Conservation (phyloP, 2,888 invertebrate species). For the Drepana falcataria region DNA sequence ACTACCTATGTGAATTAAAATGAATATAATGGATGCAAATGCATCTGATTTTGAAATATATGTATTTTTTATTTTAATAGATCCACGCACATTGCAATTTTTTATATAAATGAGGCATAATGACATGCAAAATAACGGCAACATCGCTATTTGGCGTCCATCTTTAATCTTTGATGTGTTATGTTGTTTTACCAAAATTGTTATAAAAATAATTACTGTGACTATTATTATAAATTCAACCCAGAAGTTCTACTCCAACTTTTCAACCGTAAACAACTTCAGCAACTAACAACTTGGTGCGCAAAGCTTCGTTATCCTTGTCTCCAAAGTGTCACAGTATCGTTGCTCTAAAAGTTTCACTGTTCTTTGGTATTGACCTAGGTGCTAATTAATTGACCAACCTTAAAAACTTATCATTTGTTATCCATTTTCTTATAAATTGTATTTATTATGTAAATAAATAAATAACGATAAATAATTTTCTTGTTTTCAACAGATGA, state of each 20-base stretch:
- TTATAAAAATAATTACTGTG: conserved; percentile 38
- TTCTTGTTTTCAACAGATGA: conserved; percentile 62
- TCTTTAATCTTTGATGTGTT: conserved; percentile 76
- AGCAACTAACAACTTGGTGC: conserved; percentile 31
- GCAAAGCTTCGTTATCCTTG: conserved; percentile 32
- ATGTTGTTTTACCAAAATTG: conserved; percentile 66
- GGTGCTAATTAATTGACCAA: conserved; percentile 63
- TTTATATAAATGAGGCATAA: conserved; percentile 14
- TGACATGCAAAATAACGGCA: conserved; percentile 51
- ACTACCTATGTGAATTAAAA: too few species aligned
- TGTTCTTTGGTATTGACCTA: conserved; percentile 71
- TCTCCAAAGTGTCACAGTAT: conserved; percentile 68
- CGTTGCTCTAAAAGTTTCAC: conserved; percentile 70
- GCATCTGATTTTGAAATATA: too few species aligned
- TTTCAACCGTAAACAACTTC: conserved; percentile 25
- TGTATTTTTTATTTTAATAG: too few species aligned
- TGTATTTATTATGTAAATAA: conserved; percentile 18
- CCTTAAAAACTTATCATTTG: conserved; percentile 59
- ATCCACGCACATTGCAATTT: conserved; percentile 4
- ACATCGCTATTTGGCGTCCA: conserved; percentile 74
- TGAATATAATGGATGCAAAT: too few species aligned
- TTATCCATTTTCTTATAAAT: conserved; percentile 29
- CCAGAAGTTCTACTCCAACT: conserved; percentile 10
- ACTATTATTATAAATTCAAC: conserved; percentile 9
- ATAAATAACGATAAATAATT: conserved; percentile 22